These are phyloP conservation scores for Catamblyrhynchus diadema DNA, from an alignment of 2,797 vertebrate genomes.

Conservation along the genomic window DNA sequence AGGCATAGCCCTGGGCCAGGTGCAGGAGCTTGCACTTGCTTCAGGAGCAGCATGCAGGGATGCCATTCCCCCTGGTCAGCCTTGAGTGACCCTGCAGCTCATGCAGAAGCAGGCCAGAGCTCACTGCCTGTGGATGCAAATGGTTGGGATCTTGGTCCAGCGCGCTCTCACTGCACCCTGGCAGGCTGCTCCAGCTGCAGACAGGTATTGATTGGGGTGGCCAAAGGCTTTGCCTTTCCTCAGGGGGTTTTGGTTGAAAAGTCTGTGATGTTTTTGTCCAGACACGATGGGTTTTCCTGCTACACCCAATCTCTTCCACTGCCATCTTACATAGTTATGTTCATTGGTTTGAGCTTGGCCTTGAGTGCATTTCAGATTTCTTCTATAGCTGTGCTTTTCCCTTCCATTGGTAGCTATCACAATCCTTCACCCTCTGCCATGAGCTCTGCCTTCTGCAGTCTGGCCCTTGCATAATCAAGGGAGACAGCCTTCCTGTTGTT, in stretches of 20 bases:
- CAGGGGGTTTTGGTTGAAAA: background rate
- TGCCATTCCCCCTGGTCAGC: background rate
- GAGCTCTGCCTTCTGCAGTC: conserved; percentile 38
- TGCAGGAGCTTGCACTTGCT: background rate
- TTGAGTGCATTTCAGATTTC: background rate
- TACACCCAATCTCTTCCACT: background rate
- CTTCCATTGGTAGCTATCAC: background rate
- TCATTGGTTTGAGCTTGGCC: background rate
- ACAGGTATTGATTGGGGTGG: background rate
- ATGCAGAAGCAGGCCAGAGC: background rate
- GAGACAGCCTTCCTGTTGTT: conserved; percentile 43
- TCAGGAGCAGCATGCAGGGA: background rate
- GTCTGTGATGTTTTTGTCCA: background rate
- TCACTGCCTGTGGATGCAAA: background rate
- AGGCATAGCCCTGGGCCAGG: background rate
- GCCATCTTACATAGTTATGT: fast-evolving
- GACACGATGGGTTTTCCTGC: background rate
- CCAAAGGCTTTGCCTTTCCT: background rate
- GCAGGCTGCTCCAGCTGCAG: background rate
- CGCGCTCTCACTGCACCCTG: background rate
- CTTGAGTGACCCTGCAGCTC: background rate
- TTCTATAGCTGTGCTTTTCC: background rate
- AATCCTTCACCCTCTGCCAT: background rate
- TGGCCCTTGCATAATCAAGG: conserved; percentile 35
- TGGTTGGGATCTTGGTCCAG: background rate